Evolutionary conservation across 2,888 invertebrate genomes (phyloP).

Genomic region (Drosophila pegasa): DNA sequence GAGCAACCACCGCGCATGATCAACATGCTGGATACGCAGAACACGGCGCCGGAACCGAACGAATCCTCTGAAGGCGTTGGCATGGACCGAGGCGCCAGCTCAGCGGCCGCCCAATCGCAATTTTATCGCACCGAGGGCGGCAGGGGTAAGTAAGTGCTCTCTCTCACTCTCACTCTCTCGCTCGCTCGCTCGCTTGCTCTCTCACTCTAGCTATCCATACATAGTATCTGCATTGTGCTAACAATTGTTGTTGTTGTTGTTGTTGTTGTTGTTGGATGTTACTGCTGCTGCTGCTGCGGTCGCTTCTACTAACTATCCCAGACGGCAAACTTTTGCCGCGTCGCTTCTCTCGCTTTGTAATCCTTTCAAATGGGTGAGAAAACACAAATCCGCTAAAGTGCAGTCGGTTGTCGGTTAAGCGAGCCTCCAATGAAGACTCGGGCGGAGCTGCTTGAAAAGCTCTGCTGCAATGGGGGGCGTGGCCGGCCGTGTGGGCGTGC

Average conservation of each 20-base stretch:
- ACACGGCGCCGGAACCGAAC: slow-evolving; percentile 84
- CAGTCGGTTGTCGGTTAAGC: slow-evolving; percentile 68
- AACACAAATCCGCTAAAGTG: slow-evolving; percentile 79
- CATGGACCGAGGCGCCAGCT: slow-evolving; percentile 35
- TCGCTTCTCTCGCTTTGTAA: slow-evolving; percentile 65
- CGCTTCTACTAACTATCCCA: slow-evolving; percentile 45
- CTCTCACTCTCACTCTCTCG: slow-evolving; percentile 22
- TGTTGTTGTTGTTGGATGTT: slow-evolving; percentile 4
- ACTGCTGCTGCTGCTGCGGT: slow-evolving; percentile 15
- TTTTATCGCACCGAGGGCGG: slow-evolving; percentile 86
- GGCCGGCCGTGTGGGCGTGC: slow-evolving; percentile 35
- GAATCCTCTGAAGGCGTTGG: slow-evolving; percentile 49
- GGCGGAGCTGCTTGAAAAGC: slow-evolving; percentile 9
- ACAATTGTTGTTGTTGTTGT: slow-evolving; percentile 16
- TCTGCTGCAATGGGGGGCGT: slow-evolving; percentile 6
- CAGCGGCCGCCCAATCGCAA: slow-evolving; percentile 78
- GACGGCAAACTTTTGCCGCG: slow-evolving; percentile 49
- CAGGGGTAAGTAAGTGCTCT: slow-evolving; percentile 92
- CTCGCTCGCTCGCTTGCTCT: not conserved
- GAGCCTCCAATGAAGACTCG: slow-evolving; percentile 21
- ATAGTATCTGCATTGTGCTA: slow-evolving; percentile 14
- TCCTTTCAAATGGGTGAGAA: slow-evolving; percentile 78
- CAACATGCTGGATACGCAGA: slow-evolving; percentile 84
- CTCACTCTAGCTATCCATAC: not conserved
- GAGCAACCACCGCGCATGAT: slow-evolving; percentile 92